Percentiles rank a stretch among this genome's conserved stretches.
phyloP scores from a whole-genome alignment of 1,140 invertebrate species.

The Scaptomyza hsui region DNA sequence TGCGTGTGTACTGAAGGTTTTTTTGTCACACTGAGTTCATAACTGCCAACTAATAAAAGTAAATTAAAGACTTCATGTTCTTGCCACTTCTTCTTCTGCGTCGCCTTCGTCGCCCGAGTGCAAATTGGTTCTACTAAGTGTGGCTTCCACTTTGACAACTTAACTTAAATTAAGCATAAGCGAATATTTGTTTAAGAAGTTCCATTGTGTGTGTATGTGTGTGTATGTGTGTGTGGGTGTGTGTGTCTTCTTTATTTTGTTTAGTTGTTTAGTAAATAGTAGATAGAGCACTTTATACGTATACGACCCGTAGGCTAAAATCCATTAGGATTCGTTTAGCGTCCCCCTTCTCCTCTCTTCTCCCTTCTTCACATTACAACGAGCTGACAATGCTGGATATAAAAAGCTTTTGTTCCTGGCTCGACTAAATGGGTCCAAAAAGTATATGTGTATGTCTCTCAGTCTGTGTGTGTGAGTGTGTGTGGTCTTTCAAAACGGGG shows the following conservation, averaged over 20 bases:
- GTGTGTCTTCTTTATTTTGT: neutral
- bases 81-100: neutral
- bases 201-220: neutral
- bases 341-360: too few relatives aligned
- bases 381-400: constrained; percentile 51
- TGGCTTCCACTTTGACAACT: neutral
- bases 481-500: constrained; percentile 44
- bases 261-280: constrained; percentile 2
- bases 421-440: neutral
- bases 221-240: too few relatives aligned
- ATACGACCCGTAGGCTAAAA: constrained; percentile 1
- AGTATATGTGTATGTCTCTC: neutral
- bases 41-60: neutral
- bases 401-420: neutral
- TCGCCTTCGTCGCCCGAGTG: neutral
- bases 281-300: constrained; percentile 1
- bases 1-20: too few relatives aligned
- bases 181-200: constrained; percentile 2
- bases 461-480: constrained; percentile 2
- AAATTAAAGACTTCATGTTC: neutral
- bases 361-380: constrained; percentile 4
- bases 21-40: neutral
- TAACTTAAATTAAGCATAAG: constrained; percentile 2
- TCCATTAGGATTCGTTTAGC: constrained; percentile 1
- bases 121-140: neutral